Base-by-base conservation (phyloP, 2,113 vertebrate genomes). In the Percopsis transmontana region DNA sequence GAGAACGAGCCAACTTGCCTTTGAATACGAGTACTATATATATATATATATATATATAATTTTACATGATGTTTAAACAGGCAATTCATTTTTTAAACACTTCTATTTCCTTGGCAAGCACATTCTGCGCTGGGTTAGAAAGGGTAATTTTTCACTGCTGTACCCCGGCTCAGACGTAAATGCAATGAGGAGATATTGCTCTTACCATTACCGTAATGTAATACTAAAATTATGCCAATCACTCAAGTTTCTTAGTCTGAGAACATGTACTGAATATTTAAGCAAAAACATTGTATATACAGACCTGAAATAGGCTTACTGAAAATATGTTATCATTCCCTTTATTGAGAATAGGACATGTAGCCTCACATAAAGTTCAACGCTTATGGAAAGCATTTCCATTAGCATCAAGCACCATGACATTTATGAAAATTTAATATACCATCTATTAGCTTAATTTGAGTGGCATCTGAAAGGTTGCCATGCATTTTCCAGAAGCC, bases 1-100 rank as follows among this genome's bases (percentile, higher is more conserved):
- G 71, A 77, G 38, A 71, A 11, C 63, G 57, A 20, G 42, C 10
- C 58, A 21, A 24, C 14, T 3, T 16, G 12, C 20, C 74, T 82
- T 47, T 81, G 60, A 76, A 62, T 21, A 58, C 54, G 66, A 79
- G 66, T 70, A 64, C 11, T 50, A 15, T 12, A 18, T 40, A 8
- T 47, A 71, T 72, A 14, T 65, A 56, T 74, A 62, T 44, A 85
- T 79, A 79, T 79, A 62, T 62, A 81, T 74, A 62, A 77, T 82
- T 86, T 74, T 68, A 80, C 70, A 80, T 68, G 54, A 8, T 53
- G 62, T 74, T 85, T 79, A 80, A 86, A 83, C 57, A 15, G 70
- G 52, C 54, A 61, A 72, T 75, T 13, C 64, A 72, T 79, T 72
- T 76, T 81, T 84, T 24, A 85, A 82, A 19, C 18, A 63, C 50